A percentile compares a stretch with the other conserved stretches of the same genome.
These are phyloP conservation scores for Thripadectes ignobilis DNA, from an alignment of 2,797 vertebrate species.

Conservation along the genomic window DNA sequence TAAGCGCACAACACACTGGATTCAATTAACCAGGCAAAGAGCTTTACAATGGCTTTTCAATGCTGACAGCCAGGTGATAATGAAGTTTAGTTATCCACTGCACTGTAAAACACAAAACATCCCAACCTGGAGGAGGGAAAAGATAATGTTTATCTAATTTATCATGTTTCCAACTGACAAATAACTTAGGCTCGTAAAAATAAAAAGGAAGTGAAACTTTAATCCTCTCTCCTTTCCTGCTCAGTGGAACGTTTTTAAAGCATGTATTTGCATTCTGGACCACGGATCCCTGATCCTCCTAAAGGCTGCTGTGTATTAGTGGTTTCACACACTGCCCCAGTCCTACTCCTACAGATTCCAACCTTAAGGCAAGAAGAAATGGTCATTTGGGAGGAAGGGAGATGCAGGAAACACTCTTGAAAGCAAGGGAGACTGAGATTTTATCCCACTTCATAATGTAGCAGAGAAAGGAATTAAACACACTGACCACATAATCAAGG, in stretches of 20 bases:
- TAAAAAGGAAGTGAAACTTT: slow-evolving; percentile 51
- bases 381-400: slow-evolving; percentile 22
- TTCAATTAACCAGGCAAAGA: slow-evolving; percentile 4
- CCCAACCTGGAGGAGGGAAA: slow-evolving; percentile 55
- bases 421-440: slow-evolving; percentile 36
- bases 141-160: slow-evolving; percentile 58
- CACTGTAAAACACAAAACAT: slow-evolving; percentile 34
- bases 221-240: slow-evolving; percentile 40
- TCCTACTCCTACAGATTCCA: slow-evolving; percentile 1
- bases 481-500: slow-evolving; percentile 36
- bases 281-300: slow-evolving; percentile 23
- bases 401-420: slow-evolving; percentile 33
- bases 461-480: slow-evolving; percentile 49
- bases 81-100: slow-evolving; percentile 47
- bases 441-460: slow-evolving; percentile 52
- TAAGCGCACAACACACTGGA: background rate
- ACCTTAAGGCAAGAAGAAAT: slow-evolving; percentile 12
- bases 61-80: slow-evolving; percentile 58
- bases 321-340: slow-evolving; percentile 32
- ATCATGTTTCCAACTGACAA: slow-evolving; percentile 66
- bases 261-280: slow-evolving; percentile 38
- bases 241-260: slow-evolving; percentile 47
- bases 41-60: slow-evolving; percentile 9
- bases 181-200: slow-evolving; percentile 44
- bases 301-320: slow-evolving; percentile 10